Evolutionary conservation across 2,797 vertebrate species (phyloP).

Genomic region (Anableps anableps): DNA sequence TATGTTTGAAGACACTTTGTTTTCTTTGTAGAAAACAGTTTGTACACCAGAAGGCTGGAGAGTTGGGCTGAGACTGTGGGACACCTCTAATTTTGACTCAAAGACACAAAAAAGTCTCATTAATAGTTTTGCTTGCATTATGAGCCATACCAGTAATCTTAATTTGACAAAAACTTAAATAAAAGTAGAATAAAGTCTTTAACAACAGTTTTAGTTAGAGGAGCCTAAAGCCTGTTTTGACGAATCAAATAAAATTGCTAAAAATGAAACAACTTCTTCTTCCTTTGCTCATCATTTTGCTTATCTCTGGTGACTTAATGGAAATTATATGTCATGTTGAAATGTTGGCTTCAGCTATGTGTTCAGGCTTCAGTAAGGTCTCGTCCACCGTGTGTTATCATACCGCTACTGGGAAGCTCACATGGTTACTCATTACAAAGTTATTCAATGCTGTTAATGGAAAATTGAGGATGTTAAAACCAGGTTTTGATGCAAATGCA

Average conservation of each 20-base stretch:
- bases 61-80: background rate
- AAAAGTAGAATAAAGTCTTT: background rate
- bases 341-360: background rate
- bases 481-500: constrained; percentile 6
- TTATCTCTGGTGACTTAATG: background rate
- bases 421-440: constrained; percentile 38
- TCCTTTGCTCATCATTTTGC: background rate
- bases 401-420: constrained; percentile 47
- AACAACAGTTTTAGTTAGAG: background rate
- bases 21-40: too few relatives aligned
- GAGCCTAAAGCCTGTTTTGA: background rate
- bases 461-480: background rate
- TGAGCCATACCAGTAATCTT: background rate
- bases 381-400: constrained; percentile 17
- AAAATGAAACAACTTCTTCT: background rate
- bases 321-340: background rate
- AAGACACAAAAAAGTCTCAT: background rate
- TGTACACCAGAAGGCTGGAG: too few relatives aligned
- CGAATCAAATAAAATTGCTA: background rate
- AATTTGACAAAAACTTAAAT: background rate
- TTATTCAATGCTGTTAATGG: constrained; percentile 7
- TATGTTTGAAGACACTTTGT: too few relatives aligned
- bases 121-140: background rate
- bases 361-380: background rate
- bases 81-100: too few relatives aligned